phyloP scores from a whole-genome alignment of 2,113 vertebrate genomes.

The Tragelaphus buxtoni region DNA sequence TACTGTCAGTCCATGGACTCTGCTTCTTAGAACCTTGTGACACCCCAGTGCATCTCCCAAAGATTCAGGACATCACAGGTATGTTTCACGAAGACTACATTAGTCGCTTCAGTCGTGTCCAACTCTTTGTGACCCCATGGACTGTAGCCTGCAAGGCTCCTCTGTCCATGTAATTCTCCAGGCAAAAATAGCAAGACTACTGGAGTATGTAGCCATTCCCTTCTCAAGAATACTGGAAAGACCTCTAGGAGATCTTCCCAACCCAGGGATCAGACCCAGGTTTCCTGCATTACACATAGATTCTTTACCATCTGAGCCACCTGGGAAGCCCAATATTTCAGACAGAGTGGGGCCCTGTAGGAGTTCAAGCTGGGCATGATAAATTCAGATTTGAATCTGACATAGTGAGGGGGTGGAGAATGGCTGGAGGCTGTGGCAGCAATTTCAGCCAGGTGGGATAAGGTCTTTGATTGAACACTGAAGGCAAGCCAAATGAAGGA shows the following conservation, averaged over 20 bases:
- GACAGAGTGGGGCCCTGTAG: not conserved
- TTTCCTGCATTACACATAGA: not conserved
- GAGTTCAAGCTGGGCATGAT: not conserved
- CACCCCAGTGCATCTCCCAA: not conserved
- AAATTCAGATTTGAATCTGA: not conserved
- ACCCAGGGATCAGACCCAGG: not conserved
- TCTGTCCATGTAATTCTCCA: not conserved
- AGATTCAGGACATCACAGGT: not conserved
- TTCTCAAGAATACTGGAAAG: not conserved
- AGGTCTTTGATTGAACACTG: not conserved
- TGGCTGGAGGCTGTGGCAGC: not conserved
- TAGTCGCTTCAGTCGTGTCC: not conserved
- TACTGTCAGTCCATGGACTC: not conserved
- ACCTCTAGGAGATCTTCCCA: not conserved
- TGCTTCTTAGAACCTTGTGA: not conserved
- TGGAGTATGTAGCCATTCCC: not conserved
- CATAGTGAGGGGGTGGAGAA: not conserved
- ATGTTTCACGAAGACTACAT: not conserved
- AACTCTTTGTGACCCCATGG: not conserved
- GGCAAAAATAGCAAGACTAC: not conserved
- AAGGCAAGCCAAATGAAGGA: not conserved
- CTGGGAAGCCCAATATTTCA: not conserved
- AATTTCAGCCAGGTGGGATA: not conserved
- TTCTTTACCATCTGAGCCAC: not conserved
- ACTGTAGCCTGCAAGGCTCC: not conserved